phyloP scores from a whole-genome alignment of 2,113 vertebrate genomes.

The Chionomys nivalis region DNA sequence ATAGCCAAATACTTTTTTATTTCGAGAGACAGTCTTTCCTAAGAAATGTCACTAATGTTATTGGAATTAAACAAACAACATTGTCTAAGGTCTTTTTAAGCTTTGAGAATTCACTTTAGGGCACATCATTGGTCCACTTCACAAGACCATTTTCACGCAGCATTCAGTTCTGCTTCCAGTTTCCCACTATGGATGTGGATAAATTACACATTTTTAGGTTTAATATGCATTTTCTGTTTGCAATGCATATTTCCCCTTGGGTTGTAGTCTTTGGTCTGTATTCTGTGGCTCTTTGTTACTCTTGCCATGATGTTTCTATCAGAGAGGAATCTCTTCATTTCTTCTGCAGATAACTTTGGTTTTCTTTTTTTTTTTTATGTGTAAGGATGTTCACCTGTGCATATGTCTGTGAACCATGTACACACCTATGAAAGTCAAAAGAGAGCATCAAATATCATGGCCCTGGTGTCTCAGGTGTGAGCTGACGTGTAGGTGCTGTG shows the following conservation, averaged over 20 bases:
- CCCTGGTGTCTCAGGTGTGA: background rate
- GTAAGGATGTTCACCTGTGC: background rate
- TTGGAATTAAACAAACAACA: no score
- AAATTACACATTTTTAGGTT: background rate
- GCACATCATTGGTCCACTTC: background rate
- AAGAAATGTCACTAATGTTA: background rate
- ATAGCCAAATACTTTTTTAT: background rate
- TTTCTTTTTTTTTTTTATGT: background rate
- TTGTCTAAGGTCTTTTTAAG: background rate
- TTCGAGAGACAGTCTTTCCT: background rate
- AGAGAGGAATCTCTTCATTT: background rate
- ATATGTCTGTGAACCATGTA: background rate
- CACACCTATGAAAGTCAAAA: background rate
- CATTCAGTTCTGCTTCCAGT: background rate
- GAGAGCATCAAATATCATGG: background rate
- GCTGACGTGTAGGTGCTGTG: background rate
- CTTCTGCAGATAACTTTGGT: background rate
- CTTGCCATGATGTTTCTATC: background rate
- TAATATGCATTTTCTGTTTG: background rate
- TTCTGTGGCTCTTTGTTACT: background rate
- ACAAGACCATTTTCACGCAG: background rate
- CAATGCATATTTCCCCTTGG: background rate
- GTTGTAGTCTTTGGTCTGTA: background rate
- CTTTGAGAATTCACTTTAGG: background rate
- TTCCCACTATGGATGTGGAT: background rate